Conservation (phyloP, 1,140 invertebrate species). For the Drosophila takahashii region DNA sequence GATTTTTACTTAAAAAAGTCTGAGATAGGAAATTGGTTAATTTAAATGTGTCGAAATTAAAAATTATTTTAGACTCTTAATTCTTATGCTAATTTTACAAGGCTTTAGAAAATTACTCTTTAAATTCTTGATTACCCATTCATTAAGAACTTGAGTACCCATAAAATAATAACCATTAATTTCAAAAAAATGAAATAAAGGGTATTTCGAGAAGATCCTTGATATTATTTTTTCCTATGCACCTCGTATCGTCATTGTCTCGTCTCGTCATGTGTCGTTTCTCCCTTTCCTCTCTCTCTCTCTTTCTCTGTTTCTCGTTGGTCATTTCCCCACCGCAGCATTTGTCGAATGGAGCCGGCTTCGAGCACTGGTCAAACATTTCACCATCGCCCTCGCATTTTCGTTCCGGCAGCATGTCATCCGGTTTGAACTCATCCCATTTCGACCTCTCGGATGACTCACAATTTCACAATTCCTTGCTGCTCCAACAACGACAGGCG, state of each 20-base stretch:
- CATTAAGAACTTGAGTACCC: no score
- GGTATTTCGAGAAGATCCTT: background rate
- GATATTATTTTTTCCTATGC: background rate
- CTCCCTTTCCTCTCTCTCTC: slow-evolving; percentile 44
- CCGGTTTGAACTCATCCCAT: slow-evolving; percentile 83
- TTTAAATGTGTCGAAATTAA: no score
- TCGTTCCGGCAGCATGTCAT: slow-evolving; percentile 86
- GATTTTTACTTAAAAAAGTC: no score
- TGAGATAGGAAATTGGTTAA: no score
- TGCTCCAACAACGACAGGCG: slow-evolving; percentile 78
- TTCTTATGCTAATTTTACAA: no score
- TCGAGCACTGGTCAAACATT: slow-evolving; percentile 84
- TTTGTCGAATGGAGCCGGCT: slow-evolving; percentile 67
- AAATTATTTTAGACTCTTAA: no score
- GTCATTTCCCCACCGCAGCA: slow-evolving; percentile 59
- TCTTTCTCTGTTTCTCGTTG: slow-evolving; percentile 55
- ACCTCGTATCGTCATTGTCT: slow-evolving; percentile 28
- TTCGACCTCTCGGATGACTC: slow-evolving; percentile 80
- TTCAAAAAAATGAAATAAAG: background rate
- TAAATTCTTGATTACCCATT: no score
- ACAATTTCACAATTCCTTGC: slow-evolving; percentile 80
- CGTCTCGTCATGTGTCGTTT: slow-evolving; percentile 56
- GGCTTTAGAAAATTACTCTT: no score
- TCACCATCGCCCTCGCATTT: slow-evolving; percentile 84
- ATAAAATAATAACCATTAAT: no score